phyloP scores from a whole-genome alignment of 2,888 invertebrate genomes.

The Azorinus chamasolen region DNA sequence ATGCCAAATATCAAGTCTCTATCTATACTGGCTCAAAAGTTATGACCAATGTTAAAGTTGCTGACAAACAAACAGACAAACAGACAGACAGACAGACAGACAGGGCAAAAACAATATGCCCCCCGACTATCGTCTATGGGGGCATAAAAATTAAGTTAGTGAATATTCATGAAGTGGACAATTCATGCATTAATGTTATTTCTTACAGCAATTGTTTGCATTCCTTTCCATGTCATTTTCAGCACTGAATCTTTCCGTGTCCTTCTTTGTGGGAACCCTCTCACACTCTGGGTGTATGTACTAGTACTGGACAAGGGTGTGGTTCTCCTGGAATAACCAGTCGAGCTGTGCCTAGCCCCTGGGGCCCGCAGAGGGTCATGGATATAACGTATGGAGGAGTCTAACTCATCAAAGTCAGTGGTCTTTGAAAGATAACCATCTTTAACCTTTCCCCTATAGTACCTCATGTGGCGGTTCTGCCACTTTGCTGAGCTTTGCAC shows the following conservation, averaged over 20 bases:
- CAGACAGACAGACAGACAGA: too few relatives aligned
- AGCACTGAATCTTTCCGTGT: conserved; percentile 91
- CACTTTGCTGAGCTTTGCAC: conserved; percentile 88
- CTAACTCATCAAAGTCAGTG: conserved; percentile 69
- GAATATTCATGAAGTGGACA: too few relatives aligned
- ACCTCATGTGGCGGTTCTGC: conserved; percentile 90
- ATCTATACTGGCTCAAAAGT: too few relatives aligned
- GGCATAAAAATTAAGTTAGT: too few relatives aligned
- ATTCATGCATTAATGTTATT: too few relatives aligned
- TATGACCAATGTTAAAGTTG: too few relatives aligned
- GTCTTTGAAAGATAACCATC: conserved; percentile 73
- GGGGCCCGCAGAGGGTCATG: conserved; percentile 76
- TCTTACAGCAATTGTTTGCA: conserved; percentile 92
- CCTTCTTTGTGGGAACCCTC: conserved; percentile 61
- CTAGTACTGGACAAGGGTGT: conserved; percentile 77
- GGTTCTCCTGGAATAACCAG: conserved; percentile 68
- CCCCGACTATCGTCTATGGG: too few relatives aligned
- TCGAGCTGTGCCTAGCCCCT: conserved; percentile 43
- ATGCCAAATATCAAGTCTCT: too few relatives aligned
- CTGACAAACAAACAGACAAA: too few relatives aligned
- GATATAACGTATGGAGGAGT: conserved; percentile 69
- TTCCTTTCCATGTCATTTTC: conserved; percentile 92
- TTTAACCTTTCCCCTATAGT: conserved; percentile 72
- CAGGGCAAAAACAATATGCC: too few relatives aligned
- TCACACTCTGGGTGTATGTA: conserved; percentile 67